Percentiles rank a stretch among this genome's conserved stretches.
Evolutionary conservation across 2,113 vertebrate species (phyloP).

Genomic region (Engystomops pustulosus): DNA sequence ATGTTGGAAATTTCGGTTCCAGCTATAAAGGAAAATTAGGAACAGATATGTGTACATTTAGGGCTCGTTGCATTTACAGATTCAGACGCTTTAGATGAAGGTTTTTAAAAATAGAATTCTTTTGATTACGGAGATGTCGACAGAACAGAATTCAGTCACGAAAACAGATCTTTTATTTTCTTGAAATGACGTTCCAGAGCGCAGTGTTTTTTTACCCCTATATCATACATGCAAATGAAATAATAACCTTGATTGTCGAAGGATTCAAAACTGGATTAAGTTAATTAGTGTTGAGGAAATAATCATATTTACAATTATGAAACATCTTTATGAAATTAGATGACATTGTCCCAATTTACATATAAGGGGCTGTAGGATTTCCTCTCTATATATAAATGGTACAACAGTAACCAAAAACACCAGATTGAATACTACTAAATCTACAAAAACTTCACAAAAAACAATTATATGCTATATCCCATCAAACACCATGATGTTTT

Average conservation of each 20-base stretch:
- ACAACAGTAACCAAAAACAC: too few relatives aligned
- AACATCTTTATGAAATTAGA: constrained; percentile 14
- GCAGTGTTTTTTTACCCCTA: neutral
- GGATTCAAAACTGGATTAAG: neutral
- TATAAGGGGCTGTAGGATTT: neutral
- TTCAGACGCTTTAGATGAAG: constrained; percentile 30
- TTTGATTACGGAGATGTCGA: neutral
- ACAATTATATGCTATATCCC: too few relatives aligned
- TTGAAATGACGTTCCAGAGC: neutral
- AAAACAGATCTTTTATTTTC: neutral
- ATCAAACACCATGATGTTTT: too few relatives aligned
- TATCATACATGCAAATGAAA: neutral
- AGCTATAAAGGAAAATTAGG: constrained; percentile 44
- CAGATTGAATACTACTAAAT: too few relatives aligned
- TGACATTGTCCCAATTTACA: neutral
- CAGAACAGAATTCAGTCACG: constrained; percentile 18
- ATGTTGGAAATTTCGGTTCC: constrained; percentile 28
- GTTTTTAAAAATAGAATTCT: constrained; percentile 49
- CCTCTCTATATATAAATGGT: too few relatives aligned
- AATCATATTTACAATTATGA: neutral
- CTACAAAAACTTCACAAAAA: too few relatives aligned
- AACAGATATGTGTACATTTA: constrained; percentile 42
- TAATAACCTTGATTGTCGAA: neutral
- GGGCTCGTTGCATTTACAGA: constrained; percentile 6
- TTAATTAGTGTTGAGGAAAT: neutral